These are phyloP conservation scores for Ciconia nigra DNA, from an alignment of 2,797 vertebrate genomes.

Conservation along the genomic window DNA sequence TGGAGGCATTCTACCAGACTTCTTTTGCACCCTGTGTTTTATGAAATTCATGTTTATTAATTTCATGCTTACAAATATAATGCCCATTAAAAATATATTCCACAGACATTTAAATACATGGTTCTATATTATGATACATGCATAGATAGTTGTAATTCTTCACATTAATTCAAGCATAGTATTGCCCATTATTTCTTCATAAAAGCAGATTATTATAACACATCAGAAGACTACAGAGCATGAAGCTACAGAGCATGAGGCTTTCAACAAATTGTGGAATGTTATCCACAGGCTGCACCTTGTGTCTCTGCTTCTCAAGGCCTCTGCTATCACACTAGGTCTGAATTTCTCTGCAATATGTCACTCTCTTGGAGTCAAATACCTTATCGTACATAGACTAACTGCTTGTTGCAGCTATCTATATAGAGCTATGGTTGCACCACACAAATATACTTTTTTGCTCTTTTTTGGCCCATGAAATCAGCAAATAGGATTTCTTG, in stretches of 20 bases:
- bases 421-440: neutral
- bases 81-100: neutral
- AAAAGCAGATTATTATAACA: neutral
- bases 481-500: neutral
- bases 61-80: neutral
- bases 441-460: neutral
- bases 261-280: neutral
- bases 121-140: neutral
- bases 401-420: neutral
- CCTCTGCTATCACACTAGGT: neutral
- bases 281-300: neutral
- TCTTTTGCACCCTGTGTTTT: neutral
- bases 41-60: neutral
- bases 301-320: neutral
- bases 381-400: neutral
- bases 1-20: neutral
- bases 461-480: neutral
- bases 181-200: neutral
- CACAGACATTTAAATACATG: neutral
- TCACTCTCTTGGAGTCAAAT: neutral
- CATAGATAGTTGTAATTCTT: neutral
- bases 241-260: neutral
- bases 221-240: neutral
- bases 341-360: neutral
- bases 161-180: neutral